Evolutionary conservation across 2,888 invertebrate species (phyloP).

Genomic region (Ophion ellenae): DNA sequence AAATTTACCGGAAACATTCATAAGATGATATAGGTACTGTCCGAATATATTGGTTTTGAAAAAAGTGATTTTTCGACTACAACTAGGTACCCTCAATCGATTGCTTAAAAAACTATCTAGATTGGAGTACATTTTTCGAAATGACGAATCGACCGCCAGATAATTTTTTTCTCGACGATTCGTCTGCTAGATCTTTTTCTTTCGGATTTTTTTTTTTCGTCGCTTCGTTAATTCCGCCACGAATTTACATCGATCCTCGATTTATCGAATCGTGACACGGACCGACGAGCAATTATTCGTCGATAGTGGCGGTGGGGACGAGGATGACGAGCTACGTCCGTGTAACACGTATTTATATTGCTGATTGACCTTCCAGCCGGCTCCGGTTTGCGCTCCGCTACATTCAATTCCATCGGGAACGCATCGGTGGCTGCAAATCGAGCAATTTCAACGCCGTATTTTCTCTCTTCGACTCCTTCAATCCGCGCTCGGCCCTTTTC

Average conservation of each 20-base stretch:
- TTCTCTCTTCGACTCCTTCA: constrained; percentile 31
- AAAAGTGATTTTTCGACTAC: too few relatives aligned
- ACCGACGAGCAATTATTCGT: constrained; percentile 38
- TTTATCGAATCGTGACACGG: constrained; percentile 18
- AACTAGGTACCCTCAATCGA: too few relatives aligned
- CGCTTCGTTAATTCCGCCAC: too few relatives aligned
- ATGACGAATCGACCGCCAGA: not conserved
- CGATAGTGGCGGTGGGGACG: constrained; percentile 1
- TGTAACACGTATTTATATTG: constrained; percentile 40
- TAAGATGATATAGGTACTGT: too few relatives aligned
- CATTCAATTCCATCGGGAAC: constrained; percentile 59
- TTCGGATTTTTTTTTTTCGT: not conserved
- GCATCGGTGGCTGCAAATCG: constrained; percentile 57
- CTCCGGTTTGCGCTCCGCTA: constrained; percentile 51
- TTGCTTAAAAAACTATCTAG: too few relatives aligned
- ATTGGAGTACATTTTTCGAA: too few relatives aligned
- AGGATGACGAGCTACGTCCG: constrained; percentile 22
- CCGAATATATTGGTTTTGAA: too few relatives aligned
- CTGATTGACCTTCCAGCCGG: constrained; percentile 57
- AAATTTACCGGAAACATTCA: too few relatives aligned
- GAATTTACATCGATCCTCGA: constrained; percentile 1
- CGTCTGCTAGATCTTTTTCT: too few relatives aligned
- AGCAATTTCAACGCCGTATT: constrained; percentile 38
- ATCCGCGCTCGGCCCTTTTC: constrained; percentile 37
- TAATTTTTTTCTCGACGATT: not conserved